These are phyloP conservation scores for Xanthorhoe spadicearia DNA, from an alignment of 2,888 invertebrate genomes.

Conservation along the genomic window DNA sequence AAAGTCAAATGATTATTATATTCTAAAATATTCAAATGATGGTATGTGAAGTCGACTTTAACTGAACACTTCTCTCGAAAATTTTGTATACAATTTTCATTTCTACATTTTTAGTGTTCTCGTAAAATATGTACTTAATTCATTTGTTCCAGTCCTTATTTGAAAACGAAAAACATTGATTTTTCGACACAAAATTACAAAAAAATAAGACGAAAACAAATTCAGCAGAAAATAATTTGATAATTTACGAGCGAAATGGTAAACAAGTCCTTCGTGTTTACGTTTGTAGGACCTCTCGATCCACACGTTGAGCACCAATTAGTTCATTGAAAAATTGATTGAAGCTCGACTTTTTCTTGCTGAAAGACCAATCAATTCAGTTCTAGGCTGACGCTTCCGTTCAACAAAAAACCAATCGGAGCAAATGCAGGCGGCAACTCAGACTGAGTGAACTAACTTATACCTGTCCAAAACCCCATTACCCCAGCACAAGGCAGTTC, in stretches of 20 bases:
- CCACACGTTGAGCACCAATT: slow-evolving; percentile 25
- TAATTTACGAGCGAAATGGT: slow-evolving; percentile 5
- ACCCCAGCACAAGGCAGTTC: slow-evolving; percentile 63
- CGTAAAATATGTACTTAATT: no score
- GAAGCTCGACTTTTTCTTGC: slow-evolving; percentile 31
- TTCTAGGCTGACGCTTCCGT: slow-evolving; percentile 30
- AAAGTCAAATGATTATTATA: slow-evolving; percentile 52
- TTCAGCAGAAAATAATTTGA: background rate
- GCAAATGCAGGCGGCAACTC: slow-evolving; percentile 28
- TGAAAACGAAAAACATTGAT: background rate
- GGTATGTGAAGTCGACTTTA: background rate
- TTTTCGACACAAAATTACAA: background rate
- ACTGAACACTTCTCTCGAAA: background rate
- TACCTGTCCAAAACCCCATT: slow-evolving; percentile 63
- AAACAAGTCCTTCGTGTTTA: slow-evolving; percentile 13
- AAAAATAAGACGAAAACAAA: background rate
- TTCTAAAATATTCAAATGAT: slow-evolving; percentile 10
- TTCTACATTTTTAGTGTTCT: background rate
- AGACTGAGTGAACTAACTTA: slow-evolving; percentile 45
- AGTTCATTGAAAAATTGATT: slow-evolving; percentile 29
- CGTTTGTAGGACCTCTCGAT: slow-evolving; percentile 16
- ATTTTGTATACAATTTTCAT: background rate
- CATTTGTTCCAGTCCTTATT: no score
- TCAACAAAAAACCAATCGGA: slow-evolving; percentile 24
- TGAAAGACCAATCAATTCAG: slow-evolving; percentile 32